phyloP scores from a whole-genome alignment of 92 coral and sea anemone genomes.

The Pocillopora grandis region DNA sequence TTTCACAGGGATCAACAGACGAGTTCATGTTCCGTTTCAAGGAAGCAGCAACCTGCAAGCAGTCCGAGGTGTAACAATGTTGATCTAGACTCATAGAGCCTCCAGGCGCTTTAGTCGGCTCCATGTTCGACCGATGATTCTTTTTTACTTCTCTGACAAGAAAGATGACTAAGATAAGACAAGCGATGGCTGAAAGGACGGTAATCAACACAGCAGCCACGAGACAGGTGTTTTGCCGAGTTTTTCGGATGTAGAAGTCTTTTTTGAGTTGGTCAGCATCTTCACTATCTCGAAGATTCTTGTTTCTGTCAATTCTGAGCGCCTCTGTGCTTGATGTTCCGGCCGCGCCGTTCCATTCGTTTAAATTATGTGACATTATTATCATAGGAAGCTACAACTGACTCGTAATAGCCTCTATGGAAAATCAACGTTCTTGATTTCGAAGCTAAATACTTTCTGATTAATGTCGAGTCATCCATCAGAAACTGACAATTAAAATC shows the following conservation, averaged over 20 bases:
- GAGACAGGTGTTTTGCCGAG: background rate
- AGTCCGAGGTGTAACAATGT: constrained; percentile 57
- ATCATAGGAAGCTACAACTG: background rate
- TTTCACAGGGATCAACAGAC: constrained; percentile 47
- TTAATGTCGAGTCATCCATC: background rate
- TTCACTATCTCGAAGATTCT: background rate
- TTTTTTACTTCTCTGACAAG: constrained; percentile 22
- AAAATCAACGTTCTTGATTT: background rate
- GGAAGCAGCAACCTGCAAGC: constrained; percentile 49
- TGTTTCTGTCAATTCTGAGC: constrained; percentile 17
- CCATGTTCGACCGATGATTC: background rate
- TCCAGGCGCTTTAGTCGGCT: background rate
- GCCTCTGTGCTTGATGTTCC: constrained; percentile 17
- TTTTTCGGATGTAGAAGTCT: background rate
- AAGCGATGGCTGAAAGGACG: background rate
- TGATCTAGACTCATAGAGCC: background rate
- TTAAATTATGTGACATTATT: constrained; percentile 20
- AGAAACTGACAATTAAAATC: constrained; percentile 6
- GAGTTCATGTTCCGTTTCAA: constrained; percentile 43
- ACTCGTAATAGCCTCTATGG: background rate
- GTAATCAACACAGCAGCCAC: background rate
- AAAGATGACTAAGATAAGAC: constrained; percentile 19
- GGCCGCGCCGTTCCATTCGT: background rate
- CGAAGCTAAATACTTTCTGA: background rate
- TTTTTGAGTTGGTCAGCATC: background rate